Percentiles rank a stretch among this genome's conserved stretches.
phyloP scores from a whole-genome alignment of 2,797 vertebrate genomes.

The Enteromius afrohamiltoni region DNA sequence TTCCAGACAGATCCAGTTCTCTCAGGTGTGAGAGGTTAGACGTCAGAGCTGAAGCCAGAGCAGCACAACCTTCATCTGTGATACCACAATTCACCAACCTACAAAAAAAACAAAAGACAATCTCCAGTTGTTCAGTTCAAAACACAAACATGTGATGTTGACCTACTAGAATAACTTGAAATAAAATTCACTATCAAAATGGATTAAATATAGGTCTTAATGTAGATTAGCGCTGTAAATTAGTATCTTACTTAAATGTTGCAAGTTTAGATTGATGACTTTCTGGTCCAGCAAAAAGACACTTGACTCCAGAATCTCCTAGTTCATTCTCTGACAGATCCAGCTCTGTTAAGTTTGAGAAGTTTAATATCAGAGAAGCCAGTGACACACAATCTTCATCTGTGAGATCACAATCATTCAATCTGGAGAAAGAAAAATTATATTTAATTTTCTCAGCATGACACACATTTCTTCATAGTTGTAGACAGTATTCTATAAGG shows the following conservation, averaged over 20 bases:
- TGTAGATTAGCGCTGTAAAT: not conserved
- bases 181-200: not conserved
- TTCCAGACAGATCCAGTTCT: slow-evolving; percentile 1
- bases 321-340: slow-evolving; percentile 16
- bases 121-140: not conserved
- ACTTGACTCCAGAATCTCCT: not conserved
- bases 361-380: not conserved
- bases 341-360: not conserved
- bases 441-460: not conserved
- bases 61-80: not conserved
- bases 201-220: not conserved
- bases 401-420: slow-evolving; percentile 5
- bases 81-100: slow-evolving; percentile 18
- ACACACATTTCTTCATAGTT: not conserved
- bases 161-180: not conserved
- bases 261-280: not conserved
- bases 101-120: not conserved
- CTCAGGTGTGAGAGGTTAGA: not conserved
- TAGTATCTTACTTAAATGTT: not conserved
- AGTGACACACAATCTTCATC: slow-evolving; percentile 2
- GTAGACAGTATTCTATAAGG: not conserved
- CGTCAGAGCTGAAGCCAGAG: not conserved
- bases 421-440: not conserved
- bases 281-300: not conserved
- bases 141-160: not conserved